Percentiles rank a stretch among this genome's conserved stretches.
These are phyloP conservation scores for Myopa tessellatipennis DNA, from an alignment of 2,888 invertebrate genomes.

Conservation along the genomic window DNA sequence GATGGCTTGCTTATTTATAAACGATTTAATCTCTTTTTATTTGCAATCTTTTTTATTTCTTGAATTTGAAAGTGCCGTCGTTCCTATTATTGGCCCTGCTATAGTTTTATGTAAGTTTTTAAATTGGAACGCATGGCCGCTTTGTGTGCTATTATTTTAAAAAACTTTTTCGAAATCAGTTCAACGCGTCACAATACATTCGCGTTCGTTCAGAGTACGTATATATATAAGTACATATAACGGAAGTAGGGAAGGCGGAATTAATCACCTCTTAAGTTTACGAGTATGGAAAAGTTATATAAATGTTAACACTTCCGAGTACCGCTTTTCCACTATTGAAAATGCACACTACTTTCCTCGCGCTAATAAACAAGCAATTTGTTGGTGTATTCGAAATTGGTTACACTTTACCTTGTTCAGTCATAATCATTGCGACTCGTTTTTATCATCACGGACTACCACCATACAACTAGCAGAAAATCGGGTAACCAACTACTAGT, in stretches of 20 bases:
- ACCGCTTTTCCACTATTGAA: neutral
- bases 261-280: neutral
- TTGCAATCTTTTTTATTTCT: slow-evolving; percentile 16
- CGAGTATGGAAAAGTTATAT: neutral
- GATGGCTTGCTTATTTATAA: slow-evolving; percentile 21
- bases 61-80: neutral
- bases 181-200: no score
- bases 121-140: slow-evolving; percentile 1
- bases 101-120: slow-evolving; percentile 22
- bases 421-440: neutral
- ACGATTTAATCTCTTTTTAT: slow-evolving; percentile 9
- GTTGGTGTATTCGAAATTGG: slow-evolving; percentile 10
- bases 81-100: slow-evolving; percentile 19
- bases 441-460: slow-evolving; percentile 3
- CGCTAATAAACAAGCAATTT: neutral
- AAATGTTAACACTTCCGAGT: neutral
- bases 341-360: neutral
- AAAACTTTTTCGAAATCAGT: neutral
- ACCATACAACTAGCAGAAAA: neutral
- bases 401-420: neutral
- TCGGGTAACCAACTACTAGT: neutral
- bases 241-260: neutral
- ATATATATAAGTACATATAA: neutral
- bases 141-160: neutral
- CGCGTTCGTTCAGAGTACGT: no score